Evolutionary conservation across 2,113 vertebrate genomes (phyloP).

Genomic region (Leptobrachium ailaonicum): DNA sequence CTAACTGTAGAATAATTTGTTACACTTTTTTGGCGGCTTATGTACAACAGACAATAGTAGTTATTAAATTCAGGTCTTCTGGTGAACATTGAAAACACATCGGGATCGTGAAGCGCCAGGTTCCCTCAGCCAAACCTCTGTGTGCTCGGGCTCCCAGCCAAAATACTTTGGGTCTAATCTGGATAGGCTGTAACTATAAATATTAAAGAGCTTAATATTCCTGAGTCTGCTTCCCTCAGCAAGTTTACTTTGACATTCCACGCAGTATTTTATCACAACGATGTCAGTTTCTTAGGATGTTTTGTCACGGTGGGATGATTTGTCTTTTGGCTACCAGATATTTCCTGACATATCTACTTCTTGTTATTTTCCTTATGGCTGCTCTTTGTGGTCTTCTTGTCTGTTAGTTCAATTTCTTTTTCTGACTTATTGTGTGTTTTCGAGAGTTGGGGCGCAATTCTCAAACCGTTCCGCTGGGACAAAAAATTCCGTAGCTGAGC

Average conservation of each 20-base stretch:
- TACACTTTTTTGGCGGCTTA: too few species aligned
- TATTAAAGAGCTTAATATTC: slow-evolving; percentile 43
- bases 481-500: background rate
- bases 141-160: slow-evolving; percentile 40
- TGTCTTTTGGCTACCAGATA: slow-evolving; percentile 37
- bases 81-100: background rate
- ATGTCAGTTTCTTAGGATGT: slow-evolving; percentile 31
- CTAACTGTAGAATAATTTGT: too few species aligned
- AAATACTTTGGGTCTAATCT: slow-evolving; percentile 38
- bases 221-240: slow-evolving; percentile 36
- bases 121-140: slow-evolving; percentile 32
- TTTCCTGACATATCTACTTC: slow-evolving; percentile 16
- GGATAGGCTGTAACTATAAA: slow-evolving; percentile 47
- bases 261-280: slow-evolving; percentile 25
- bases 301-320: slow-evolving; percentile 40
- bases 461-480: background rate
- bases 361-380: slow-evolving; percentile 18
- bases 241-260: slow-evolving; percentile 37
- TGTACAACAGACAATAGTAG: too few species aligned
- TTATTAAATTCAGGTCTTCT: too few species aligned
- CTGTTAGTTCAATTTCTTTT: background rate
- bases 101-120: background rate
- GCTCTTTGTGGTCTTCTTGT: background rate
- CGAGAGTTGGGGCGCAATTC: background rate
- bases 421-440: background rate